phyloP scores from a whole-genome alignment of 2,888 invertebrate species.

The Drosophila meridionalis region DNA sequence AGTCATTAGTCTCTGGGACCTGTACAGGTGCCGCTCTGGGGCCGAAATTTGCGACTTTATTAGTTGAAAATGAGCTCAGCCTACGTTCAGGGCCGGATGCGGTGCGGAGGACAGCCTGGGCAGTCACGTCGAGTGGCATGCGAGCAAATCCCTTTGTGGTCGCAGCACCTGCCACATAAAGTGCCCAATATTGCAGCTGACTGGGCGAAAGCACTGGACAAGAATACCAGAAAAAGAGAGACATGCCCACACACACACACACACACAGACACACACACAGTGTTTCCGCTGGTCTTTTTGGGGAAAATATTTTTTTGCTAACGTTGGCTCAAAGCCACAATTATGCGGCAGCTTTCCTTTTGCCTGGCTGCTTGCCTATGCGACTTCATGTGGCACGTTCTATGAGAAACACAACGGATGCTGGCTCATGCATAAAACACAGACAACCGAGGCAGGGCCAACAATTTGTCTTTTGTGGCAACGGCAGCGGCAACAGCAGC shows the following conservation, averaged over 20 bases:
- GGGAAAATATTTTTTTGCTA: constrained; percentile 44
- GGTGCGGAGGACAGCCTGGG: background rate
- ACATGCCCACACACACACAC: constrained; percentile 10
- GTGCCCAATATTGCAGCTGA: constrained; percentile 26
- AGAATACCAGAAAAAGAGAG: constrained; percentile 55
- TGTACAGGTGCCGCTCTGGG: constrained; percentile 30
- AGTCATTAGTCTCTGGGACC: constrained; percentile 45
- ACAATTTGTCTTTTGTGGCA: constrained; percentile 39
- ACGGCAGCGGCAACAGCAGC: background rate
- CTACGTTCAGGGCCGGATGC: background rate
- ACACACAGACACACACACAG: background rate
- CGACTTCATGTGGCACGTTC: constrained; percentile 52
- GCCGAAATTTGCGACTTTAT: constrained; percentile 71
- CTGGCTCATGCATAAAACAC: constrained; percentile 58
- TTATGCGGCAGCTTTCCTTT: constrained; percentile 75
- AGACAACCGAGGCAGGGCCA: constrained; percentile 17
- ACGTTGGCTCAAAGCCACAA: constrained; percentile 56
- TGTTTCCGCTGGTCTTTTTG: constrained; percentile 52
- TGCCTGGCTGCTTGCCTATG: constrained; percentile 19
- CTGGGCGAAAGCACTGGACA: constrained; percentile 62
- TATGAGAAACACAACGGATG: constrained; percentile 33
- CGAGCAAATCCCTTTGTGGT: constrained; percentile 51
- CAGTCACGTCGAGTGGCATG: constrained; percentile 13
- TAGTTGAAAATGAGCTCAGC: constrained; percentile 57
- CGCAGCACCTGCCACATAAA: constrained; percentile 54